phyloP scores from a whole-genome alignment of 2,888 invertebrate genomes.

The Leucozona laternaria region DNA sequence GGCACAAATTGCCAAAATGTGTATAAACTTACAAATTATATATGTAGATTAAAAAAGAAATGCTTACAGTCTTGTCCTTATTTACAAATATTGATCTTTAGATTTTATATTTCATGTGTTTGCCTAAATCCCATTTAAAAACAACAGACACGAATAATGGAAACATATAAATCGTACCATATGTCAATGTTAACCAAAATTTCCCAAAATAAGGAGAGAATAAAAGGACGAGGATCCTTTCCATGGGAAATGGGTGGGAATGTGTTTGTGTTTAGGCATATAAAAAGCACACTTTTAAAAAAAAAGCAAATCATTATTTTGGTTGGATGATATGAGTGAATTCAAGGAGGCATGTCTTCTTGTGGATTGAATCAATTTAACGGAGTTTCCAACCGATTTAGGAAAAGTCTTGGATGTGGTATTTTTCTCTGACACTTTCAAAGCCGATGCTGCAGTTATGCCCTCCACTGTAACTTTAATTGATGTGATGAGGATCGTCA shows the following conservation, averaged over 20 bases:
- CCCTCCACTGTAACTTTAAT: no score
- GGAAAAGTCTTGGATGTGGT: no score
- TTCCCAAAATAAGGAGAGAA: background rate
- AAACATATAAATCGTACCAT: background rate
- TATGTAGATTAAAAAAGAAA: background rate
- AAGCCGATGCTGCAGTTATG: no score
- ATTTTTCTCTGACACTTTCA: no score
- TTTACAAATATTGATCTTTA: background rate
- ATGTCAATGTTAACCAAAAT: background rate
- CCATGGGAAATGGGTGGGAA: background rate
- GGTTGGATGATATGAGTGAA: background rate
- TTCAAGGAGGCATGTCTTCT: background rate
- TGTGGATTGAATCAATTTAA: no score
- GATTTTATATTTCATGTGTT: background rate
- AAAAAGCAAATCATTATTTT: background rate
- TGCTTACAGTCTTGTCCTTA: background rate
- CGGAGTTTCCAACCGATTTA: no score
- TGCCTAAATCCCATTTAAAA: background rate
- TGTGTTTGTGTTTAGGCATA: background rate
- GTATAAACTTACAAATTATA: background rate
- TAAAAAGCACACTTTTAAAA: conserved; percentile 2
- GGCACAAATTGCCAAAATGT: background rate
- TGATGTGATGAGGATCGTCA: no score
- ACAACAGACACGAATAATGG: background rate
- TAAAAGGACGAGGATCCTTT: background rate